Conservation (phyloP, 1,140 invertebrate genomes). For the Lanistes nyassanus region DNA sequence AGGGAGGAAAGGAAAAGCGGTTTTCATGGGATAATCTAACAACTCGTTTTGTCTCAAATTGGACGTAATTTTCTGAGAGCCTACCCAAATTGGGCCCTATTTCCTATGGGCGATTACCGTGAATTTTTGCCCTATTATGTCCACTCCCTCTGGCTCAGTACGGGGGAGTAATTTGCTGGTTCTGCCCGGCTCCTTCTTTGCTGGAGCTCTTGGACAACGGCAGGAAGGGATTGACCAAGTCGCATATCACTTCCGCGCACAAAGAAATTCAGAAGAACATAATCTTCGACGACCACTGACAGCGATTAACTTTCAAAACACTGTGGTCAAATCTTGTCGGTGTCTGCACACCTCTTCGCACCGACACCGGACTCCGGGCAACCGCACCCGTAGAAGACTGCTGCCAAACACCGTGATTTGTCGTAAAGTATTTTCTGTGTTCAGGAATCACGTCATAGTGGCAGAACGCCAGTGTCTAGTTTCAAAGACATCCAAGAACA, state of each 20-base stretch:
- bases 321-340: neutral
- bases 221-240: neutral
- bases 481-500: too few species aligned
- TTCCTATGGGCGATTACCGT: slow-evolving; percentile 25
- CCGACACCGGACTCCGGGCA: too few species aligned
- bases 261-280: neutral
- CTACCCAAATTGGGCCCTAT: slow-evolving; percentile 21
- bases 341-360: too few species aligned
- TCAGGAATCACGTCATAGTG: too few species aligned
- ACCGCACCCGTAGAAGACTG: too few species aligned
- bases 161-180: too few species aligned
- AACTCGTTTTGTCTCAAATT: slow-evolving; percentile 30
- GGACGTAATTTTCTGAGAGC: slow-evolving; percentile 27
- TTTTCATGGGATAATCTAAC: slow-evolving; percentile 30
- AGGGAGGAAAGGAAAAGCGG: slow-evolving; percentile 19
- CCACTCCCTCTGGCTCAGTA: slow-evolving; percentile 9
- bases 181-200: neutral
- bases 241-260: neutral
- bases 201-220: neutral
- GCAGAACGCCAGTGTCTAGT: too few species aligned
- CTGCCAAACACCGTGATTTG: too few species aligned
- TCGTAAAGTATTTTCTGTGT: too few species aligned
- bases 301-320: slow-evolving; percentile 9
- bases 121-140: slow-evolving; percentile 23
- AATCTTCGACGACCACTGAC: neutral